Base-by-base conservation (phyloP, 2,888 invertebrate species). In the Eristalis intricaria region DNA sequence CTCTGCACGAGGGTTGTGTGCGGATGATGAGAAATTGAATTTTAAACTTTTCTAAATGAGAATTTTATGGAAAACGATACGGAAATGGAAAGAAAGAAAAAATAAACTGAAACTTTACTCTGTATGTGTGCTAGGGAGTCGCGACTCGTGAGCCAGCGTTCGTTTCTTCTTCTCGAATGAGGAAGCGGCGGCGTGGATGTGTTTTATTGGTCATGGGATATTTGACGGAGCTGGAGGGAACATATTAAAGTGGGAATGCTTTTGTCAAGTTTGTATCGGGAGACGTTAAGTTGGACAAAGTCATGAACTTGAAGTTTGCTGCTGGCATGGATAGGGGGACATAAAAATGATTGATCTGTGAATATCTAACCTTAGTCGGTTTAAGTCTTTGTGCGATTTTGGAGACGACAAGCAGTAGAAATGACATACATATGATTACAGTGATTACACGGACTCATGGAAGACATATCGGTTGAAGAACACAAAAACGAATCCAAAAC, bases 21-120 rank as follows among this genome's bases (percentile, higher is more conserved):
- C 70, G 76, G 58, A 73, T 80, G 84, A 87, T 84, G 84, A 87
- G 84, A 80, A 87, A 87, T 87, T 87, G 87, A 87, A 80, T 84
- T 87, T 87, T 87, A 87, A 87, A 87, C 87, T 87, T 87, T 84
- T 84, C 76, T 84, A 80, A 84, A 87, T 87, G 87, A 68, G 79
- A 87, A 87, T 84, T 87, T 87, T 84, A 87, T 84, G 68, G 87
- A 87, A 87, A 87, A 32, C 84, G 83, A 84, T 87, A 76, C 66
- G 35, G 43, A 69, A 81, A 78, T 40, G 26, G 56, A 22, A 68
- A 74, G 32, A 58, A 73, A 32, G 40, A 43, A 22, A 58, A 38
- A 68, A 74, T 22, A 63, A 73, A 23, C 65, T 64, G 70, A 50
- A 43, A 32, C 38, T 70, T 69, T 73, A 32, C 32, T 61, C 26